Conservation (phyloP, 2,797 vertebrate genomes). For the Amblyopsis hoosieri region DNA sequence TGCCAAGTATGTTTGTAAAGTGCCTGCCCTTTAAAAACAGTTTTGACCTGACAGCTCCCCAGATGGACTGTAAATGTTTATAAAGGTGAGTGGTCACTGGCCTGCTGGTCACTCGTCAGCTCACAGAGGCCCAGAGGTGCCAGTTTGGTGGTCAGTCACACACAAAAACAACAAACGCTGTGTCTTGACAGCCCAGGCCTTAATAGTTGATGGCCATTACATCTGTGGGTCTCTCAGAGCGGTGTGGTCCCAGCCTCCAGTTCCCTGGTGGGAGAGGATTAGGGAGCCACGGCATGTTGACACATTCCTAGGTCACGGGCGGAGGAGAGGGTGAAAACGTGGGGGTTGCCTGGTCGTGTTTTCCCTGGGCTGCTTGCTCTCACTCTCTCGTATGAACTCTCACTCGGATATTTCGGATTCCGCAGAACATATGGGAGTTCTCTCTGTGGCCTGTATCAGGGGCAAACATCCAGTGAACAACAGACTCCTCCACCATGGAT, state of each 20-base stretch:
- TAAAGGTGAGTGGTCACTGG: no score
- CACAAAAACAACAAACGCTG: neutral
- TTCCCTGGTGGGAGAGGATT: slow-evolving; percentile 45
- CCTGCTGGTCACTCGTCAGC: neutral
- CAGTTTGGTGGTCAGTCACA: neutral
- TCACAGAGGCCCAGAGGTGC: neutral
- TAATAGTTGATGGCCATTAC: slow-evolving; percentile 41
- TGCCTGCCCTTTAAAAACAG: no score
- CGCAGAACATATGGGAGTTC: slow-evolving; percentile 50
- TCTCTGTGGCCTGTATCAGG: slow-evolving; percentile 56
- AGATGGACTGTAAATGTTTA: no score
- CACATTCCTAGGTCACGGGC: slow-evolving; percentile 60
- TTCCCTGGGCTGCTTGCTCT: slow-evolving; percentile 39
- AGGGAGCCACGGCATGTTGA: slow-evolving; percentile 52
- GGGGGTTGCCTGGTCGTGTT: slow-evolving; percentile 34
- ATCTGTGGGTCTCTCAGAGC: slow-evolving; percentile 27
- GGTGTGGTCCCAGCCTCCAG: slow-evolving; percentile 48
- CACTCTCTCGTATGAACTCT: slow-evolving; percentile 36
- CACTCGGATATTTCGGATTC: slow-evolving; percentile 59
- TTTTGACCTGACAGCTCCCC: no score
- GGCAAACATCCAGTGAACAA: slow-evolving; percentile 43
- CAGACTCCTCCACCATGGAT: slow-evolving; percentile 41
- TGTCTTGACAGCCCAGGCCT: slow-evolving; percentile 22
- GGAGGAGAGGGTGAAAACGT: slow-evolving; percentile 42
- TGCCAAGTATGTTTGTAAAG: no score